phyloP scores from a whole-genome alignment of 2,888 invertebrate genomes.

The Pediacus dermestoides region DNA sequence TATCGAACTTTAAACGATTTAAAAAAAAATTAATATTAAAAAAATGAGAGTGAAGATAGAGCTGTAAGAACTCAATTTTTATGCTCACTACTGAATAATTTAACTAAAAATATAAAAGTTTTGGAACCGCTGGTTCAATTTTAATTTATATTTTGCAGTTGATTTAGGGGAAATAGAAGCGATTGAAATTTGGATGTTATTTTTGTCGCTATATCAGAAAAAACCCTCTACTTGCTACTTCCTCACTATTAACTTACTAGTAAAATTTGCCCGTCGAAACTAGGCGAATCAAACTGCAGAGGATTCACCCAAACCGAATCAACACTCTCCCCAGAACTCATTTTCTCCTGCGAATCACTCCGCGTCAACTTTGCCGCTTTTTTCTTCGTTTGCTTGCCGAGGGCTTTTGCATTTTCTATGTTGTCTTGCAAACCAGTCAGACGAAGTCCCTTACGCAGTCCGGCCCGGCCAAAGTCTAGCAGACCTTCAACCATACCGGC shows the following conservation, averaged over 20 bases:
- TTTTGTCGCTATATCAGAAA: no score
- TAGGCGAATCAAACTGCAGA: slow-evolving; percentile 38
- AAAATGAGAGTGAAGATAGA: no score
- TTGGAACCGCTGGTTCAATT: no score
- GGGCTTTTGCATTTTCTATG: slow-evolving; percentile 34
- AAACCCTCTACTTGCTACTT: no score
- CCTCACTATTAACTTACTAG: slow-evolving; percentile 32
- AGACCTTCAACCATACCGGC: slow-evolving; percentile 63
- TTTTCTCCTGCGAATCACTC: slow-evolving; percentile 30
- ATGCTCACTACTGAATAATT: no score
- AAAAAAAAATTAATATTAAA: no score
- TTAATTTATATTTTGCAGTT: no score
- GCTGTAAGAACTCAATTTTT: no score
- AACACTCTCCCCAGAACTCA: slow-evolving; percentile 29
- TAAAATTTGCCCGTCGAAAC: slow-evolving; percentile 42
- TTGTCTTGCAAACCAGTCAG: slow-evolving; percentile 60
- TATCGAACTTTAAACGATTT: no score
- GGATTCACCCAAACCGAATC: slow-evolving; percentile 47
- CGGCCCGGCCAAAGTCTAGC: slow-evolving; percentile 61
- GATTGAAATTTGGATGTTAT: no score
- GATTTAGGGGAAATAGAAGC: no score
- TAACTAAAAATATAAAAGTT: no score
- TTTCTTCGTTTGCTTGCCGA: slow-evolving; percentile 15
- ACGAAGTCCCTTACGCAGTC: slow-evolving; percentile 56
- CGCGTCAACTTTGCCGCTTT: slow-evolving; percentile 19